Percentiles rank a stretch among this genome's conserved stretches.
Conservation (phyloP, 2,113 vertebrate species). For the Ameiurus melas region DNA sequence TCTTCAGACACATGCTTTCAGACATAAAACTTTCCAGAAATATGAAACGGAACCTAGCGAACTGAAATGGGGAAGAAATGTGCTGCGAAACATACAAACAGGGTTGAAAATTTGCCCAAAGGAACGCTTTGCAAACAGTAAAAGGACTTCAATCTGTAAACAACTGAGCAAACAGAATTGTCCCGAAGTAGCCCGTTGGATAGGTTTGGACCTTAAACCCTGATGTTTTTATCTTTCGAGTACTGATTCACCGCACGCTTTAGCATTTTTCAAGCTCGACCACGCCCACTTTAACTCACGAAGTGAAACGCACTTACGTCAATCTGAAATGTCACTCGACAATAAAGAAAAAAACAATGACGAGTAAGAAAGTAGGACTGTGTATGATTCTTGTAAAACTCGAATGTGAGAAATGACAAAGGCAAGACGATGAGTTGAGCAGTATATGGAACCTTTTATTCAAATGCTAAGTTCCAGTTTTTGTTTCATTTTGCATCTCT, state of each 20-base stretch:
- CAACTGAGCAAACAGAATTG: conserved; percentile 27
- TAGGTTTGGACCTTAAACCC: conserved; percentile 26
- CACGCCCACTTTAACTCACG: background rate
- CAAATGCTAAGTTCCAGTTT: conserved; percentile 1
- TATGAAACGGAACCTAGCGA: background rate
- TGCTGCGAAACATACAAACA: background rate
- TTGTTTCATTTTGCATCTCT: background rate
- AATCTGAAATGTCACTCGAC: background rate
- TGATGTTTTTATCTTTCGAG: conserved; percentile 1
- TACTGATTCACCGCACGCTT: background rate
- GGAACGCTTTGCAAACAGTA: conserved; percentile 23
- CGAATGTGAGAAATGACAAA: background rate
- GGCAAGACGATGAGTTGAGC: background rate
- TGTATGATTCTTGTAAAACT: background rate
- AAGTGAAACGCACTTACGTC: background rate
- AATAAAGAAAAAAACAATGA: background rate
- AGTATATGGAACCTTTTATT: conserved; percentile 35
- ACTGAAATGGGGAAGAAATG: background rate
- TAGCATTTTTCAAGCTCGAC: background rate
- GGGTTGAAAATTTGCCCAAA: too few species aligned
- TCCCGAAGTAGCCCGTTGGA: background rate
- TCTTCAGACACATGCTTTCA: background rate
- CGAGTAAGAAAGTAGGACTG: background rate
- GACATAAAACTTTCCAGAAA: background rate
- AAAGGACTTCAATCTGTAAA: conserved; percentile 47